Percentiles rank a stretch among this genome's conserved stretches.
phyloP scores from a whole-genome alignment of 92 coral and sea anemone genomes.

The Heliopora coerulea region DNA sequence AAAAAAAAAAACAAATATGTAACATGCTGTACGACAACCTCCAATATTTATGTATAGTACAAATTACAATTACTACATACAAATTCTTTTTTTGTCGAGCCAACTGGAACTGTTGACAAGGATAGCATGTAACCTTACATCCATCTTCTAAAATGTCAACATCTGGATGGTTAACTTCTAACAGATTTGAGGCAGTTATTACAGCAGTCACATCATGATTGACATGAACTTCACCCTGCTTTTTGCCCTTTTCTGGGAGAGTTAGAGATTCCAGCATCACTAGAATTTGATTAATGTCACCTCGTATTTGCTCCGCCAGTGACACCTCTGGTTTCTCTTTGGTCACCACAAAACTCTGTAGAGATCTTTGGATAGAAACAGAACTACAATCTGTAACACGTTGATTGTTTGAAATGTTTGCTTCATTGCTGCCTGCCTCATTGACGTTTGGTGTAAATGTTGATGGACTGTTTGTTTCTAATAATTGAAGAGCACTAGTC shows the following conservation, averaged over 20 bases:
- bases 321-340: not conserved
- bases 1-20: too few relatives aligned
- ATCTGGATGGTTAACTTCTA: slow-evolving; percentile 26
- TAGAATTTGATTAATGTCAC: slow-evolving; percentile 4
- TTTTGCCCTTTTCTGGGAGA: too few relatives aligned
- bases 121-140: slow-evolving; percentile 8
- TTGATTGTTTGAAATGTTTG: too few relatives aligned
- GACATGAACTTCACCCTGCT: not conserved
- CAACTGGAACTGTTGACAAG: slow-evolving; percentile 12
- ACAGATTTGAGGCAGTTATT: not conserved
- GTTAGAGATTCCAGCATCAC: not conserved
- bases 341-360: not conserved
- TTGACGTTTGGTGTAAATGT: too few relatives aligned
- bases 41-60: too few relatives aligned
- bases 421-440: too few relatives aligned
- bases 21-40: too few relatives aligned
- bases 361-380: not conserved
- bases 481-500: too few relatives aligned
- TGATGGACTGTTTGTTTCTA: too few relatives aligned
- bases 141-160: slow-evolving; percentile 23
- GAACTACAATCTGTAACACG: not conserved
- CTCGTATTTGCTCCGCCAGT: not conserved
- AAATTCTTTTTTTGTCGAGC: not conserved
- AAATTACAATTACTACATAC: not conserved
- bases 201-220: slow-evolving; percentile 26